Conservation (phyloP, 2,113 vertebrate genomes). For the Vombatus ursinus region DNA sequence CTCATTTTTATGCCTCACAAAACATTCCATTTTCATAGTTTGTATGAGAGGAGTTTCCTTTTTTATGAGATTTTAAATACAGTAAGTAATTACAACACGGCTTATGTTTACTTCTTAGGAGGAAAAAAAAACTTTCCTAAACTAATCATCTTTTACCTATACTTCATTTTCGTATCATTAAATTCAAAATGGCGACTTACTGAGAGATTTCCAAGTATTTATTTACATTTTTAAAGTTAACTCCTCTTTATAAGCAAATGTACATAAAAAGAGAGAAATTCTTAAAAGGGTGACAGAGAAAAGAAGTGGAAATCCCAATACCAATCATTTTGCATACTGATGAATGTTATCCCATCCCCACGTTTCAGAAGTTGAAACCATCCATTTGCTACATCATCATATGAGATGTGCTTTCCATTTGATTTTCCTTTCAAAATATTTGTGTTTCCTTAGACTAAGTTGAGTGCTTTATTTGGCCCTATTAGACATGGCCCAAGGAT, state of each 20-base stretch:
- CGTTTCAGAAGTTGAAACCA: neutral
- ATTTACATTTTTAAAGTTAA: slow-evolving; percentile 6
- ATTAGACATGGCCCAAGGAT: neutral
- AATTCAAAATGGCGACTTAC: neutral
- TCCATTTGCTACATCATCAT: neutral
- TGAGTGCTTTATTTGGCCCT: neutral
- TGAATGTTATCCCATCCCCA: neutral
- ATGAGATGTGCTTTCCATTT: neutral
- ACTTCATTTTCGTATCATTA: neutral
- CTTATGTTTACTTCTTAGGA: neutral
- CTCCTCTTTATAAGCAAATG: slow-evolving; percentile 1
- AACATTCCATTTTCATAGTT: neutral
- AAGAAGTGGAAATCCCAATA: neutral
- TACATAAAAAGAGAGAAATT: neutral
- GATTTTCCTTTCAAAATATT: neutral
- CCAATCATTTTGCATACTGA: neutral
- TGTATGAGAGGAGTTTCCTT: neutral
- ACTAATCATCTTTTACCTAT: neutral
- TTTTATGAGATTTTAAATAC: neutral
- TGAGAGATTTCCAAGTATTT: neutral
- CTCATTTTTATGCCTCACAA: neutral
- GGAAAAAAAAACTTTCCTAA: neutral
- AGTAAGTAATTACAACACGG: neutral
- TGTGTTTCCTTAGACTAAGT: neutral
- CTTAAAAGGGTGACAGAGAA: neutral